These are phyloP conservation scores for Unio delphinus DNA, from an alignment of 2,888 invertebrate genomes.

Conservation along the genomic window DNA sequence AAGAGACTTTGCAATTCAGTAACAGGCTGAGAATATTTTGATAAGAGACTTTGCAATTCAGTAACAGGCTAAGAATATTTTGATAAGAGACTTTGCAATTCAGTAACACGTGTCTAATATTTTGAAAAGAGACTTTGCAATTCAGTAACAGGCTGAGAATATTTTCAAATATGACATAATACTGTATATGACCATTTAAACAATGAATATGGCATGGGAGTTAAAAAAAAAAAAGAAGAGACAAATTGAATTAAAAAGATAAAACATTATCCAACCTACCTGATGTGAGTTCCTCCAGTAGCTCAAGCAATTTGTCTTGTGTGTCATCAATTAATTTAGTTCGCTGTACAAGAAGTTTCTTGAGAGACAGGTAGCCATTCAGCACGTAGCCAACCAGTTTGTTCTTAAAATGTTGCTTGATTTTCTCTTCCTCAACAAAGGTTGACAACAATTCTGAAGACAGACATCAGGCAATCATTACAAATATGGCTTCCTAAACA, in stretches of 20 bases:
- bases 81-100: no score
- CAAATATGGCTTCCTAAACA: not conserved
- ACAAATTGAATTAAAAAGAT: not conserved
- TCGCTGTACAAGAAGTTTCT: slow-evolving; percentile 92
- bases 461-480: not conserved
- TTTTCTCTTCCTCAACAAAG: slow-evolving; percentile 89
- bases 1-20: no score
- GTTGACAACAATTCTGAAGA: slow-evolving; percentile 83
- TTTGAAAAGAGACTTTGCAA: no score
- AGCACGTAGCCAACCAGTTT: slow-evolving; percentile 90
- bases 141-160: no score
- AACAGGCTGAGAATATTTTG: no score
- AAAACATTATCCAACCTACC: slow-evolving; percentile 73
- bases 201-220: no score
- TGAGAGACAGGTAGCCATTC: slow-evolving; percentile 92
- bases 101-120: no score
- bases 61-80: no score
- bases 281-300: slow-evolving; percentile 95
- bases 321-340: slow-evolving; percentile 96
- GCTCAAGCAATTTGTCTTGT: slow-evolving; percentile 91
- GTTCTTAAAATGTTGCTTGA: slow-evolving; percentile 91
- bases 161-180: no score
- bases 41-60: no score
- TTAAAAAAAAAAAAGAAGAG: not conserved
- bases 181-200: no score